Evolutionary conservation across 2,113 vertebrate species (phyloP), one percentile per base, ranked within the genome.

Genomic region (Prunella himalayana): DNA sequence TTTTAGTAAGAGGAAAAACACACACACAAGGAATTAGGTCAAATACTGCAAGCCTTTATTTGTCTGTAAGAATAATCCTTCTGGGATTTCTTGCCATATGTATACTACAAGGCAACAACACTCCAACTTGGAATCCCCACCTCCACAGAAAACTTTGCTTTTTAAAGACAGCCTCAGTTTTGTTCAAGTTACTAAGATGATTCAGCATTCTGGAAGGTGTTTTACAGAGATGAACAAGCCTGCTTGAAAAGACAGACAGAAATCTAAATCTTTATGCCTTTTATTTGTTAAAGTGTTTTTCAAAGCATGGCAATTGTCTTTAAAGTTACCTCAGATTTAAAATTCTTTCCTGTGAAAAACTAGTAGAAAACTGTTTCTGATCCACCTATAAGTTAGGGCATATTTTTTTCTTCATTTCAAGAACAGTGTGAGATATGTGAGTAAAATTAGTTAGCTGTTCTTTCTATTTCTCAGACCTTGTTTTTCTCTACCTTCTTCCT

Each of bases 181-280:
- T 86, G 27, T 72, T 95, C 68, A 65, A 63, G 68, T 72, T 86
- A 63, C 75, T 85, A 63, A 75, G 47, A 88, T 86, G 86, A 94
- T 70, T 93, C 88, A 81, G 92, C 57, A 22, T 86, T 96, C 69
- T 81, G 68, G 75, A 92, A 90, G 59, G 59, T 91, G 39, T 73
- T 51, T 92, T 35, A 86, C 76, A 86, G 57, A 95, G 68, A 70
- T 53, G 35, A 93, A 80, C 17, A 73, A 85, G 54, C 30, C 54
- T 83, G 11, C 71, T 83, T 83, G 68, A 80, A 95, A 86, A 90
- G 59, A 65, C 0, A 95, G 50, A 54, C 33, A 54, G 37, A 18
- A 92, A 63, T 66, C 80, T 82, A 96, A 73, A 80, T 63, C 59
- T 86, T 86, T 51, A 77, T 2, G 6, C 10, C 20, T 85, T 91